Evolutionary conservation across 2,888 invertebrate species (phyloP), one percentile per base, ranked within the genome.

Genomic region (Polia nebulosa): DNA sequence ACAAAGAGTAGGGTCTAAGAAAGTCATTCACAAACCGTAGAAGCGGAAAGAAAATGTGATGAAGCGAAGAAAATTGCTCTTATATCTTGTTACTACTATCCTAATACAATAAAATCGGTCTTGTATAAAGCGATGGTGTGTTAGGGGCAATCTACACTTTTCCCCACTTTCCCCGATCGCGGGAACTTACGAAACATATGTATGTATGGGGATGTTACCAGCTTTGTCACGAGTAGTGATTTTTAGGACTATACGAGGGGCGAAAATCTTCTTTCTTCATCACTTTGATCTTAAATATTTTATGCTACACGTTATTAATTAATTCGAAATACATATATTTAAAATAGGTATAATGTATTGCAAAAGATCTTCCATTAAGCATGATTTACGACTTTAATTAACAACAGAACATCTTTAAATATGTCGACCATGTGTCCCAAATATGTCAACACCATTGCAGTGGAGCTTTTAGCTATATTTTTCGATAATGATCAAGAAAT

Each of bases 181-280:
- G 62, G 72, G 34, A 76, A 70, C 69, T 77, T 76, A 64, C n/a
- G 41, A 29, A 73, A 75, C 84, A 76, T 85, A 85, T 83, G 78
- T 85, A 85, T 83, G 82, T 78, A 78, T 82, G 69, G 72, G 76
- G 69, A 72, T 66, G 76, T 81, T 83, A 20, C 62, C 69, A 84
- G 76, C 82, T 77, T 75, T 81, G 80, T 82, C 80, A 78, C 78
- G 80, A 85, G 74, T 72, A 62, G 75, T 82, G 78, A 84, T 82
- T 85, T 78, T 74, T 64, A 57, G 70, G 49, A 57, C 51, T 27
- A 29, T 27, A n/a, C 44, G 61, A 66, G 76, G 76, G 68, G 72
- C 51, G 53, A 64, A 49, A 60, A 68, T 63, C 36, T 34, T 45
- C 34, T 39, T n/a, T 47, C 36, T 71, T 63, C 29, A 61, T 76